Percentiles rank a stretch among this genome's conserved stretches.
Conservation (phyloP, 1,140 invertebrate species). For the Cyphomyrmex costatus region DNA sequence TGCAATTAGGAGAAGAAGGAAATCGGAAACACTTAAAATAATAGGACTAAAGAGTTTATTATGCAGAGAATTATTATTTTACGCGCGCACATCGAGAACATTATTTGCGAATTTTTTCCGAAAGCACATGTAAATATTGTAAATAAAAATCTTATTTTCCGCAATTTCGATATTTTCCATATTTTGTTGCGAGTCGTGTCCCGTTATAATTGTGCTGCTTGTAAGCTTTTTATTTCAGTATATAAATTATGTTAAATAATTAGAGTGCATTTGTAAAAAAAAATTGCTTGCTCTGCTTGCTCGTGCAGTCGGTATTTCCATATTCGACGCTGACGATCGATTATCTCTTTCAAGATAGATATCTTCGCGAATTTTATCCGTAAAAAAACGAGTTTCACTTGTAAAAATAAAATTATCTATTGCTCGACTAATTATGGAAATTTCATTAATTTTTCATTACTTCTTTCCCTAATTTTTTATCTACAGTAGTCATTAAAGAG, state of each 20-base stretch:
- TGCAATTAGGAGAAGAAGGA: slow-evolving; percentile 45
- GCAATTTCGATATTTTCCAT: slow-evolving; percentile 50
- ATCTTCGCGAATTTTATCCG: background rate
- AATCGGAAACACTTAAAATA: slow-evolving; percentile 13
- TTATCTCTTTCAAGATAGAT: background rate
- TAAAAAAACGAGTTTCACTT: background rate
- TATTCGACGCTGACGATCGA: slow-evolving; percentile 56
- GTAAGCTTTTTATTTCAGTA: slow-evolving; percentile 42
- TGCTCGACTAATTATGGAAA: background rate
- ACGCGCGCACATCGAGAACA: background rate
- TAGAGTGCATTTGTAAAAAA: slow-evolving; percentile 30
- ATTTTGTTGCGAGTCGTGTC: slow-evolving; percentile 80
- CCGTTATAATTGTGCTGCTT: slow-evolving; percentile 57
- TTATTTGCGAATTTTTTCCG: background rate
- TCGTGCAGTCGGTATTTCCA: slow-evolving; percentile 32
- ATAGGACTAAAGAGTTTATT: slow-evolving; percentile 1
- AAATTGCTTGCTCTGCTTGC: slow-evolving; percentile 37
- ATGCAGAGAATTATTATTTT: background rate
- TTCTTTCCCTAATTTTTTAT: too few relatives aligned
- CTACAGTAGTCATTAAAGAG: background rate
- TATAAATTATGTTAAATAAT: slow-evolving; percentile 33
- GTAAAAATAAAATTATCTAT: background rate
- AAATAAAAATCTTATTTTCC: slow-evolving; percentile 74
- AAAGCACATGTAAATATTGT: slow-evolving; percentile 77
- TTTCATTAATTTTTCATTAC: background rate